Percentiles rank a stretch among this genome's conserved stretches.
Evolutionary conservation across 2,888 invertebrate genomes (phyloP).

Genomic region (Stegana nigrithorax): DNA sequence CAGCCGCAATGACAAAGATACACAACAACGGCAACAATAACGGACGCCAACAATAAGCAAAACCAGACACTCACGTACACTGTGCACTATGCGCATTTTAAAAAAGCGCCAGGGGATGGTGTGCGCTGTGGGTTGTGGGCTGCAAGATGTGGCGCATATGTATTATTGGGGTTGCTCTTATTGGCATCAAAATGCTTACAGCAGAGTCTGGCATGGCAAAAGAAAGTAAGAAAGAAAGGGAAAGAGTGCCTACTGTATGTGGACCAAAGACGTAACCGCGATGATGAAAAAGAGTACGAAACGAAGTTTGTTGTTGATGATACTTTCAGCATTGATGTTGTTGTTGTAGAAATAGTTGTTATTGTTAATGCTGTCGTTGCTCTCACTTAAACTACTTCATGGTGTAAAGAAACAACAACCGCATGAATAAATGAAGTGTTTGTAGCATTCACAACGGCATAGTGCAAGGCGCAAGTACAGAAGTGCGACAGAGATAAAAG

Average conservation of each 20-base stretch:
- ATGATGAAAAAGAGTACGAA: too few species aligned
- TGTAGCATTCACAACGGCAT: too few species aligned
- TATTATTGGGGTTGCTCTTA: neutral
- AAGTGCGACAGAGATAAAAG: too few species aligned
- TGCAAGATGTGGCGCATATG: neutral
- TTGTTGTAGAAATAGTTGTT: too few species aligned
- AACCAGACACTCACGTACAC: too few species aligned
- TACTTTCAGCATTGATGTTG: too few species aligned
- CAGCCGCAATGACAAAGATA: too few species aligned
- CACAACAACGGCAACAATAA: conserved; percentile 9
- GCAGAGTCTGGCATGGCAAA: neutral
- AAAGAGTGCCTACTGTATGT: too few species aligned
- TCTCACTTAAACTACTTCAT: conserved; percentile 1
- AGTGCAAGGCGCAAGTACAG: too few species aligned
- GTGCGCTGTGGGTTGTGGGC: too few species aligned
- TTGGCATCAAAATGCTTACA: neutral
- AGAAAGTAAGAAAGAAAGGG: neutral
- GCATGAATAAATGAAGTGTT: conserved; percentile 7
- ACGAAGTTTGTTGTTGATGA: too few species aligned
- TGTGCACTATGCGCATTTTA: neutral
- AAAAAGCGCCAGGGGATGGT: neutral
- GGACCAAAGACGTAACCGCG: too few species aligned
- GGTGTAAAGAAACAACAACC: neutral
- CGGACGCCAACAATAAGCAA: conserved; percentile 17
- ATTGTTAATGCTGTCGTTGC: neutral